Base-by-base conservation (phyloP, 2,888 invertebrate species). In the Alsophila aescularia region DNA sequence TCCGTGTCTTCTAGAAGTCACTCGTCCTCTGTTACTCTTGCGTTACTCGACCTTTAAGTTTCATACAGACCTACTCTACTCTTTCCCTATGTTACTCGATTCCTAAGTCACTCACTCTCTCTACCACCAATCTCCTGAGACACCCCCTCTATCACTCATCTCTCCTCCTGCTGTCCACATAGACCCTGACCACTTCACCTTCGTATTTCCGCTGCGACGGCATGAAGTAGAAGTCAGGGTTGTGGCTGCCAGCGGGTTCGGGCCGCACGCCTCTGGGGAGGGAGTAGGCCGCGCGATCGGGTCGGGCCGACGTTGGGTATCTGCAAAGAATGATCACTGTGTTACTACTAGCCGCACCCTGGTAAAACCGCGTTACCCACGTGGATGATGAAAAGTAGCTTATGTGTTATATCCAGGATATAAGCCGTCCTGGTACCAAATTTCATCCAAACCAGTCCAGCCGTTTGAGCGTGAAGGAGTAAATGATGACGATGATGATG, bases 141-240 rank as follows among this genome's bases (percentile, higher is more conserved):
- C n/a, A 7, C n/a, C 6, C 12, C 42, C 21, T 9, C 3, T 29
- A 5, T 18, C 18, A 10, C 27, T 29, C 27, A 55, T 52, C 8
- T 41, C 34, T 32, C 12, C 18, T 9, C 34, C 47, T 31, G 36
- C 80, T 72, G 52, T 82, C 77, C 0, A 86, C 86, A 54, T 79
- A 85, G 0, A 85, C 85, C 55, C 80, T 76, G 54, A 85, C 80
- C 37, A 83, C 75, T 92, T 98, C 97, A 68, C 98, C 98, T 73
- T 97, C 97, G 87, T 98, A 97, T 85, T 98, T 97, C 62, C 98
- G 90, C 81, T 98, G 98, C 60, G 97, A 97, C 39, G 98, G 98
- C 97, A 98, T 98, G 85, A 98, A 98, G 88, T 98, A 98, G 88
- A 98, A 98, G 87, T 98, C 98, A 0, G 97, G 96, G 70, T 95